phyloP scores from a whole-genome alignment of 2,888 invertebrate species.

The Rugalucina vietnamica region DNA sequence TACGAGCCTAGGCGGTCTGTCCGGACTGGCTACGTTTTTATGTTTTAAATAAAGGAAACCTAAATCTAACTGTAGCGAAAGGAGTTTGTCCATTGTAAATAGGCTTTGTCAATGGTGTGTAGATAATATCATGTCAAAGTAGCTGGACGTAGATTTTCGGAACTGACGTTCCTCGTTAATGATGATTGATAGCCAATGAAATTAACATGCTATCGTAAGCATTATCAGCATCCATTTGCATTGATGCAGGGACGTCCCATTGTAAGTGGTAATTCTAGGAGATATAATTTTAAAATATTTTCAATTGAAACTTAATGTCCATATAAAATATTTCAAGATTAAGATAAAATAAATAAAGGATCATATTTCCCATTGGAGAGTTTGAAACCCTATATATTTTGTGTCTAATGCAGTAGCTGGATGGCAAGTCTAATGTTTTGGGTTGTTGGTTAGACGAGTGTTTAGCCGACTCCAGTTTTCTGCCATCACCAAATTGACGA shows the following conservation, averaged over 20 bases:
- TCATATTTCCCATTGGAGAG: background rate
- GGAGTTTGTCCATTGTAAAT: background rate
- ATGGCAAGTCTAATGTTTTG: too few species aligned
- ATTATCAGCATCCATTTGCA: conserved; percentile 2
- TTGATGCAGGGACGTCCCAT: background rate
- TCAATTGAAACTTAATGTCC: conserved; percentile 4
- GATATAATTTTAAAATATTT: background rate
- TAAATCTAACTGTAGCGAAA: background rate
- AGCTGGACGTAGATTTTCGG: background rate
- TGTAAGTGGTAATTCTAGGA: background rate
- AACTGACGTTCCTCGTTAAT: background rate
- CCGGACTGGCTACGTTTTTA: background rate
- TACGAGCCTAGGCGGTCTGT: background rate
- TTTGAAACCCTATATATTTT: background rate
- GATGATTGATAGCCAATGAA: background rate
- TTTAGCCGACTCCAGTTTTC: too few species aligned
- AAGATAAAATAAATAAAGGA: background rate
- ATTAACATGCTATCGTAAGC: background rate
- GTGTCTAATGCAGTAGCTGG: too few species aligned
- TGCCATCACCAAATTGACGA: too few species aligned
- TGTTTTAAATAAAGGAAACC: background rate
- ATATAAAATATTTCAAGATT: background rate
- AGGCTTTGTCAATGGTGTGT: background rate
- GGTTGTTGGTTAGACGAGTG: too few species aligned
- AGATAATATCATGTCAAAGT: background rate